Conservation (phyloP, 1,140 invertebrate genomes). For the Lepidotrigona ventralis region DNA sequence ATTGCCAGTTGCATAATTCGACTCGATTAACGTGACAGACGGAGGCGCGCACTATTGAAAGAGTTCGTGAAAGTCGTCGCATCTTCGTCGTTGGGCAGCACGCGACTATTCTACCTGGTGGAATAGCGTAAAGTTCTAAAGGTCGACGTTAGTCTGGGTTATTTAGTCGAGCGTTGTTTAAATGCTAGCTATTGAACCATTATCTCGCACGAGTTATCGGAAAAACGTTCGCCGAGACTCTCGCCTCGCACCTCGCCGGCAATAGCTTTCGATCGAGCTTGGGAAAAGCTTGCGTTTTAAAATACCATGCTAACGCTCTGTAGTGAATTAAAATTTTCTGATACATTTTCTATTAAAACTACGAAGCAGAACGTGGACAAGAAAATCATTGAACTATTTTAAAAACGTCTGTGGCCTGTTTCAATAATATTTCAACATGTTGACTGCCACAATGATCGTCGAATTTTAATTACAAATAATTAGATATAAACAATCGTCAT, state of each 20-base stretch:
- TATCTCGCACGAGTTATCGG: background rate
- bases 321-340: background rate
- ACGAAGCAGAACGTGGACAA: background rate
- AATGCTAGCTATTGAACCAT: background rate
- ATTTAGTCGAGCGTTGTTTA: background rate
- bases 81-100: background rate
- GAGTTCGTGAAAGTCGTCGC: conserved; percentile 45
- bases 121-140: conserved; percentile 27
- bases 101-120: background rate
- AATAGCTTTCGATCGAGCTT: too few species aligned
- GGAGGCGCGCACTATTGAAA: conserved; percentile 11
- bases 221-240: background rate
- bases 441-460: too few species aligned
- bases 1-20: conserved; percentile 35
- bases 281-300: background rate
- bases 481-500: too few species aligned
- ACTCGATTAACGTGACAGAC: conserved; percentile 27
- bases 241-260: too few species aligned
- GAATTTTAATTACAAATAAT: too few species aligned
- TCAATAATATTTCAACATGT: too few species aligned
- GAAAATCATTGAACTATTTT: background rate
- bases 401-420: too few species aligned
- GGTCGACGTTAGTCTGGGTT: conserved; percentile 4
- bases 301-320: background rate
- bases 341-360: too few species aligned